phyloP scores from a whole-genome alignment of 2,888 invertebrate species.

The Cerastoderma edule region DNA sequence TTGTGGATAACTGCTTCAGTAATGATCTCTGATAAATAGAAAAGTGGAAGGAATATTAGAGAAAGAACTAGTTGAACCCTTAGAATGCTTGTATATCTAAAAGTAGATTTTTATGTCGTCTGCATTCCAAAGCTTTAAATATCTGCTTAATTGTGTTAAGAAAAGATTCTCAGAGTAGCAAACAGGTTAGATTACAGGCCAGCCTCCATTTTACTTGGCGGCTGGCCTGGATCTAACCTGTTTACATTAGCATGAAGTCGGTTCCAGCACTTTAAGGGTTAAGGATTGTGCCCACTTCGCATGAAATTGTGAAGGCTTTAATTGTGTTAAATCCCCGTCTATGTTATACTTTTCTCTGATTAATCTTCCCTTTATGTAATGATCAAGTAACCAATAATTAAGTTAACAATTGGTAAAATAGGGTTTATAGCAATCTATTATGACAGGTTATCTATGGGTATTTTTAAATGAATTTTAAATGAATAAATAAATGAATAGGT shows the following conservation, averaged over 20 bases:
- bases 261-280: background rate
- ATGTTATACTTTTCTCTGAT: background rate
- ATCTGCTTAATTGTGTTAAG: too few relatives aligned
- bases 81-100: too few relatives aligned
- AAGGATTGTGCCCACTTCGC: background rate
- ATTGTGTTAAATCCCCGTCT: background rate
- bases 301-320: slow-evolving; percentile 2
- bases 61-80: too few relatives aligned
- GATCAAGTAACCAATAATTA: slow-evolving; percentile 17
- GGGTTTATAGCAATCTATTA: slow-evolving; percentile 8
- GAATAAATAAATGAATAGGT: too few relatives aligned
- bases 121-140: too few relatives aligned
- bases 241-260: background rate
- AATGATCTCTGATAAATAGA: too few relatives aligned
- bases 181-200: too few relatives aligned
- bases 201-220: slow-evolving; percentile 18
- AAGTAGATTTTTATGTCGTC: too few relatives aligned
- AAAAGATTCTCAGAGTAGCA: too few relatives aligned
- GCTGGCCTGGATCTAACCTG: background rate
- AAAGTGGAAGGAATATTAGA: too few relatives aligned
- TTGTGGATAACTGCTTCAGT: too few relatives aligned
- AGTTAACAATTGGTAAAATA: slow-evolving; percentile 8
- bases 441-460: background rate
- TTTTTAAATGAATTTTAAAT: too few relatives aligned
- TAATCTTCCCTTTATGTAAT: slow-evolving; percentile 11